These are phyloP conservation scores for Lasaia peninsularis DNA, from an alignment of 1,140 invertebrate genomes.

Conservation along the genomic window DNA sequence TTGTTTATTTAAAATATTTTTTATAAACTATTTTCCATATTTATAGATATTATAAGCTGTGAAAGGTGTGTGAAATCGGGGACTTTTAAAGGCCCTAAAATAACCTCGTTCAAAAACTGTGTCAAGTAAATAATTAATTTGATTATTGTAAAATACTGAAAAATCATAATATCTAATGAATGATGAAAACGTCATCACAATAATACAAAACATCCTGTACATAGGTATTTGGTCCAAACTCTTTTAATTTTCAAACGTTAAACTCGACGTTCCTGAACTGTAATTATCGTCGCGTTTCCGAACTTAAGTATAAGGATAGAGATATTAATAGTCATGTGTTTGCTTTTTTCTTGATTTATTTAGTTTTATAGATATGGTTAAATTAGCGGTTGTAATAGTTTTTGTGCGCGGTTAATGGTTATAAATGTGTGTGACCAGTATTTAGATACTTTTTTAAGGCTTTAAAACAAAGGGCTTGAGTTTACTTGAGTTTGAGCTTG, in stretches of 20 bases:
- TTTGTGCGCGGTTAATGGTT: conserved; percentile 60
- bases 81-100: too few species aligned
- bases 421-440: conserved; percentile 53
- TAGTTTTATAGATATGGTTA: conserved; percentile 63
- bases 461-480: conserved; percentile 9
- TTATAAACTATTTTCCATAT: too few species aligned
- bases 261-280: conserved; percentile 49
- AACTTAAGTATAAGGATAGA: conserved; percentile 73
- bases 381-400: conserved; percentile 59
- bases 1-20: too few species aligned
- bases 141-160: too few species aligned
- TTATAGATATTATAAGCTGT: too few species aligned
- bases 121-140: too few species aligned
- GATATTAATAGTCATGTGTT: conserved; percentile 69
- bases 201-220: too few species aligned
- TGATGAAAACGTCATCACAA: too few species aligned
- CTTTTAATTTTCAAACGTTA: conserved; percentile 72
- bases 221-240: conserved; percentile 6
- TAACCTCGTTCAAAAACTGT: too few species aligned
- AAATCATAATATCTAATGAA: too few species aligned
- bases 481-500: background rate
- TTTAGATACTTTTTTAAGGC: conserved; percentile 29
- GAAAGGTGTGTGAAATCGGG: too few species aligned
- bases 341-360: conserved; percentile 71
- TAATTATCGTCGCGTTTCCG: conserved; percentile 68